Evolutionary conservation across 1,140 invertebrate genomes (phyloP).

Genomic region (Cydia pomonella): DNA sequence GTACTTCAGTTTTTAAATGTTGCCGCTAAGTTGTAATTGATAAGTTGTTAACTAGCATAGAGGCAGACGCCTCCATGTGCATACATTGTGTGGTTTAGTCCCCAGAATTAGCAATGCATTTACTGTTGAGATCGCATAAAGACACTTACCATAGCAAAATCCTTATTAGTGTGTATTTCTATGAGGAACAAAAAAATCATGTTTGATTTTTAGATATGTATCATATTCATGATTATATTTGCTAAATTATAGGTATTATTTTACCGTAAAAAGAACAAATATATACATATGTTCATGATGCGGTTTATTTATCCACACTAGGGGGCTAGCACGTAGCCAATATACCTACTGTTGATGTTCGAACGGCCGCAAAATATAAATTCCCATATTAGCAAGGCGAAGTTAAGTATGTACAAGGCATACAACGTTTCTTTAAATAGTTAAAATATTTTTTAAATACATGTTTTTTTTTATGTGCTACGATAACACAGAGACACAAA

Average conservation of each 20-base stretch:
- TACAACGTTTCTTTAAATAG: too few species aligned
- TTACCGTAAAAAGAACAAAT: neutral
- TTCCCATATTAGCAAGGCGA: too few species aligned
- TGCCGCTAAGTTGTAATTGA: neutral
- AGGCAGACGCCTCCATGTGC: neutral
- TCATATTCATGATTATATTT: neutral
- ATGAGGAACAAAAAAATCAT: neutral
- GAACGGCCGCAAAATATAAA: too few species aligned
- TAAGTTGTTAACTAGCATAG: neutral
- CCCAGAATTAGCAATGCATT: constrained; percentile 7
- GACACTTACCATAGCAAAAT: neutral
- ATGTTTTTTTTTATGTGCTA: too few species aligned
- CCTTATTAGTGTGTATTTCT: neutral
- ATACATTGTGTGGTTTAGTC: neutral
- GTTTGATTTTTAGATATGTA: neutral
- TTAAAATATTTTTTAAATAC: too few species aligned
- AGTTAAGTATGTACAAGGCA: too few species aligned
- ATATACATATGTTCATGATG: neutral
- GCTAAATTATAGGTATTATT: neutral
- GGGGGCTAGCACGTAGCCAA: too few species aligned
- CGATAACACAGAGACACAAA: too few species aligned
- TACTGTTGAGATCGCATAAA: neutral
- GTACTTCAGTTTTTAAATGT: neutral
- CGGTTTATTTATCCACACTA: too few species aligned
- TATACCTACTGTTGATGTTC: too few species aligned